phyloP scores from a whole-genome alignment of 2,113 vertebrate species.

The Turnix velox region DNA sequence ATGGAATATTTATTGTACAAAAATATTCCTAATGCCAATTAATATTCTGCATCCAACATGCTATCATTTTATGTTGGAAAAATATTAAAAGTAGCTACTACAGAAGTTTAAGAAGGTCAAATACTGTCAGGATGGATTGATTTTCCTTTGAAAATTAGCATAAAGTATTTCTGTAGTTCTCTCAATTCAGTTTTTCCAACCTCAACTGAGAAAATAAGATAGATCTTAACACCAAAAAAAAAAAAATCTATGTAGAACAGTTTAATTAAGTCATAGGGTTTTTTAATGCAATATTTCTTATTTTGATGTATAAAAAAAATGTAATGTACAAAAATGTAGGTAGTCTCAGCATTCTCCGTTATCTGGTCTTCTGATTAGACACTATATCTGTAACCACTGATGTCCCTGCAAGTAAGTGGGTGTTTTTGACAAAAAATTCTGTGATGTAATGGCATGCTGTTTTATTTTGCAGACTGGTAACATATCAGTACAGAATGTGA shows the following conservation, averaged over 20 bases:
- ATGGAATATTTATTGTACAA: slow-evolving; percentile 10
- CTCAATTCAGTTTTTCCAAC: neutral
- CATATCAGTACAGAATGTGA: neutral
- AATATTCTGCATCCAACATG: neutral
- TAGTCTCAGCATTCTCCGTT: neutral
- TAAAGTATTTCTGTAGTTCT: neutral
- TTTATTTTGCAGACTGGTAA: neutral
- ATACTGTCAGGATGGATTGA: neutral
- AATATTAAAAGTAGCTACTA: neutral
- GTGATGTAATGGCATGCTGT: neutral
- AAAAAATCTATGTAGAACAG: neutral
- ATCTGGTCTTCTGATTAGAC: neutral
- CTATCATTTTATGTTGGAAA: neutral
- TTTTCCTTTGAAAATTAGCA: neutral
- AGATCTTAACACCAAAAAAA: neutral
- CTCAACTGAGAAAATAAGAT: neutral
- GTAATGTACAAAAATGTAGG: neutral
- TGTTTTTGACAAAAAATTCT: neutral
- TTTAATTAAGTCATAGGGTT: neutral
- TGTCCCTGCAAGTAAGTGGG: neutral
- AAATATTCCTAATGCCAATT: neutral
- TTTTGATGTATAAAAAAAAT: neutral
- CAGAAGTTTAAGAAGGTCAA: neutral
- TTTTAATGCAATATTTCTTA: neutral
- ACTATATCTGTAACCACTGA: neutral